Evolutionary conservation across 1,140 invertebrate genomes (phyloP), one percentile per base, ranked within the genome.

Genomic region (Drosophila pseudoobscura): DNA sequence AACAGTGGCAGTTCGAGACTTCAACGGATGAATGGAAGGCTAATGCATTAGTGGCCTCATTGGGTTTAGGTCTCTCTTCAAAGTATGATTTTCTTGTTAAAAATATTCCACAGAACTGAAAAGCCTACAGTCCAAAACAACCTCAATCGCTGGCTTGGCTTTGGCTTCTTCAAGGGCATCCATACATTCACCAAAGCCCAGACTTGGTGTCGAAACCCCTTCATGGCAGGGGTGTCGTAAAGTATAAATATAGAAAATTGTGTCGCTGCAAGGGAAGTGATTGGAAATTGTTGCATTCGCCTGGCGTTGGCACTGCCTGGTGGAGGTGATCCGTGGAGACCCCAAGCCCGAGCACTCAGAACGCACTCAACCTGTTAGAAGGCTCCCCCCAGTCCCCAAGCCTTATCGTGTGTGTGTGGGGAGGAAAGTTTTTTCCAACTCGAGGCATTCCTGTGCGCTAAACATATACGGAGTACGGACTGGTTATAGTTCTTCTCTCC

Each of bases 181-280:
- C 35, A 1, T 1, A 4, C 5, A 5, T 13, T 39, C 35, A 13
- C 3, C 35, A 13, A 39, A 13, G 2, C 35, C 11, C 9, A 13
- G 2, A 39, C 35, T 39, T 39, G 11, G 11, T 13, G 11, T 39
- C 35, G 24, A 15, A 13, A 24, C 53, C 8, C 13, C 52, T 39
- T 39, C 11, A n/a, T 68, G 44, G 41, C 59, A 53, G 64, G 60
- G 49, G 66, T 73, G 78, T 72, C 75, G 78, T 78, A 79, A 79
- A 76, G 75, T 79, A 87, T 88, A 87, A 87, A 88, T 79, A 88
- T 83, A 76, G 83, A 78, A 87, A 82, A 88, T 87, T 75, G 83
- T 88, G 83, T 88, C 83, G 83, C 78, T 85, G 82, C 78, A 78
- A 87, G 78, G 82, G 82, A 85, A 88, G 83, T 87, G 83, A 87